phyloP scores from a whole-genome alignment of 2,888 invertebrate species.

The Altica lythri region DNA sequence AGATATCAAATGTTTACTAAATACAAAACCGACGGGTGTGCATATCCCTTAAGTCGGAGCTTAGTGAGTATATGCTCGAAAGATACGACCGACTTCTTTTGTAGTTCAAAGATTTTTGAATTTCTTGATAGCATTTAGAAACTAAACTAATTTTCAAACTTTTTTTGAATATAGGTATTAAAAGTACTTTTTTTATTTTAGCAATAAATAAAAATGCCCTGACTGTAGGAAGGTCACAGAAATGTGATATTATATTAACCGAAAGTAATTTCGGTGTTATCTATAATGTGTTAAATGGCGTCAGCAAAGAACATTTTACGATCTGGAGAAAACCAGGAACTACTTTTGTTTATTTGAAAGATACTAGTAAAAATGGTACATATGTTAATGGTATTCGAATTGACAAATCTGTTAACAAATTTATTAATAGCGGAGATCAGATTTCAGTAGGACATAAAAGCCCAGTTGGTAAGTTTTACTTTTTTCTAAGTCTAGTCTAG shows the following conservation, averaged over 20 bases:
- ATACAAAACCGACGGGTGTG: too few relatives aligned
- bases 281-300: slow-evolving; percentile 58
- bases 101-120: too few relatives aligned
- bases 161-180: too few relatives aligned
- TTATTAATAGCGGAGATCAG: slow-evolving; percentile 24
- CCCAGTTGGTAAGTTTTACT: slow-evolving; percentile 25
- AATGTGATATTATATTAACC: slow-evolving; percentile 33
- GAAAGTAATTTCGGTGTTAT: slow-evolving; percentile 52
- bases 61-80: too few relatives aligned
- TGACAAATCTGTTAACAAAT: slow-evolving; percentile 66
- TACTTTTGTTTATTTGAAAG: slow-evolving; percentile 60
- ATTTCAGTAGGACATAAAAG: slow-evolving; percentile 27
- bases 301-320: slow-evolving; percentile 69
- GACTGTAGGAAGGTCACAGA: slow-evolving; percentile 36
- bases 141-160: too few relatives aligned
- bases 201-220: slow-evolving; percentile 23
- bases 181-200: slow-evolving; percentile 17
- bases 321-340: slow-evolving; percentile 58
- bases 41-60: too few relatives aligned
- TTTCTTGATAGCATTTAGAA: too few relatives aligned
- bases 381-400: slow-evolving; percentile 76
- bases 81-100: too few relatives aligned
- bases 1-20: too few relatives aligned
- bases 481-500: too few relatives aligned
- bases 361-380: slow-evolving; percentile 84